These are phyloP conservation scores for Limnephilus marmoratus DNA, from an alignment of 2,888 invertebrate species.

Conservation along the genomic window DNA sequence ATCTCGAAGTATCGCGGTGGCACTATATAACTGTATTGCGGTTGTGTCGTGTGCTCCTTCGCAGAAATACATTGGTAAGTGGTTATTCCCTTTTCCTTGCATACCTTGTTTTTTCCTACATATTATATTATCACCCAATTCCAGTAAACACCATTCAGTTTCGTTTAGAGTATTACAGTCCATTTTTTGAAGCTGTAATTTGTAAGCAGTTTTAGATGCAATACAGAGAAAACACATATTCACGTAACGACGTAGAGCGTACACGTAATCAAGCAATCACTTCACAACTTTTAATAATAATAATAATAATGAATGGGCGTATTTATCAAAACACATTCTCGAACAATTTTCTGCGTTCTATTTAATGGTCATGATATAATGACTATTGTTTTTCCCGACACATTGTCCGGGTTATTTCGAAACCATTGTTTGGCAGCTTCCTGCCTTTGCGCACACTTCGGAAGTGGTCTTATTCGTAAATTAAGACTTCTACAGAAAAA, in stretches of 20 bases:
- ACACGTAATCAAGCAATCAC: background rate
- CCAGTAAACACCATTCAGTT: too few relatives aligned
- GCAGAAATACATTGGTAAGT: too few relatives aligned
- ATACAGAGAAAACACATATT: background rate
- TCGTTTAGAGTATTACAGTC: too few relatives aligned
- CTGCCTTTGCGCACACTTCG: background rate
- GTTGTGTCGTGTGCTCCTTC: too few relatives aligned
- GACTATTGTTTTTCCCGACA: constrained; percentile 34
- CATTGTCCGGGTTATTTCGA: constrained; percentile 21
- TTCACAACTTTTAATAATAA: background rate
- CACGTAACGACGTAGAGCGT: background rate
- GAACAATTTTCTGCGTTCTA: constrained; percentile 19
- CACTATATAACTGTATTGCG: too few relatives aligned
- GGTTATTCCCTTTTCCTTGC: too few relatives aligned
- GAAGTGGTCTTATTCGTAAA: background rate
- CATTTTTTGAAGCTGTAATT: too few relatives aligned
- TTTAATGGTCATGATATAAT: constrained; percentile 28
- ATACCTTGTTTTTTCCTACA: too few relatives aligned
- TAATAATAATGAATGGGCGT: background rate
- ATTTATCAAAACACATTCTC: background rate
- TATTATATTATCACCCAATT: too few relatives aligned
- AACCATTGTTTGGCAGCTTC: constrained; percentile 26
- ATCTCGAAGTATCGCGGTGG: too few relatives aligned
- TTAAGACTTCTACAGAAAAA: background rate
- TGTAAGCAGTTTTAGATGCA: too few relatives aligned